phyloP scores from a whole-genome alignment of 2,113 vertebrate genomes.

The Ophthalmolycus amberensis region DNA sequence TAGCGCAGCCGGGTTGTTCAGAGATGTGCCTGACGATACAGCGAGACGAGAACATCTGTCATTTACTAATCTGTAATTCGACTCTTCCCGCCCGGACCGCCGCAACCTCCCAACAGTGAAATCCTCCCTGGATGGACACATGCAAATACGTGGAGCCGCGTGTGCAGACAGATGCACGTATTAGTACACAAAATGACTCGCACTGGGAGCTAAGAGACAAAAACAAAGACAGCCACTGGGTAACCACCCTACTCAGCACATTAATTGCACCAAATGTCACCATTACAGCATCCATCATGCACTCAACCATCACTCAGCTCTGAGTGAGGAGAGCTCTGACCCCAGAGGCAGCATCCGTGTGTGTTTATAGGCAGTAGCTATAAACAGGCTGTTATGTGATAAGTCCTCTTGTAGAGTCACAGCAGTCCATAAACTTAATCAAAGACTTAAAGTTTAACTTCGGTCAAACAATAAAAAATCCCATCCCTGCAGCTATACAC shows the following conservation, averaged over 20 bases:
- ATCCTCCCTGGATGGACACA: background rate
- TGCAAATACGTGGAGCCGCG: background rate
- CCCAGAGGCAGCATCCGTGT: conserved; percentile 20
- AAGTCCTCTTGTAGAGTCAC: background rate
- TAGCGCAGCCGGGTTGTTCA: conserved; percentile 49
- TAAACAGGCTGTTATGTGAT: conserved; percentile 18
- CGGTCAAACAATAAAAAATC: conserved; percentile 13
- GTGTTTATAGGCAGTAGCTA: background rate
- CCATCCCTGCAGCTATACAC: background rate
- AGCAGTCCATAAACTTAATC: conserved; percentile 15
- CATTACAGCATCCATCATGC: conserved; percentile 47
- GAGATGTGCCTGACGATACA: conserved; percentile 68
- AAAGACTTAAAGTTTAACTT: conserved; percentile 18
- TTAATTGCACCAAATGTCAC: conserved; percentile 36
- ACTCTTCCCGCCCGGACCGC: background rate
- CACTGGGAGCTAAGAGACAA: background rate
- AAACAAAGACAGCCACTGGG: conserved; percentile 1
- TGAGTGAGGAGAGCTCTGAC: conserved; percentile 13
- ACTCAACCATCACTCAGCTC: conserved; percentile 30
- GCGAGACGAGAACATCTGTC: conserved; percentile 56
- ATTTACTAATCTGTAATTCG: conserved; percentile 45
- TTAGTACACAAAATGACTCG: background rate
- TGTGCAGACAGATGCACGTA: background rate
- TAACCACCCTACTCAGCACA: conserved; percentile 2
- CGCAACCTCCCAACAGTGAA: background rate